phyloP scores from a whole-genome alignment of 2,888 invertebrate species.

The Plebejus melissa region DNA sequence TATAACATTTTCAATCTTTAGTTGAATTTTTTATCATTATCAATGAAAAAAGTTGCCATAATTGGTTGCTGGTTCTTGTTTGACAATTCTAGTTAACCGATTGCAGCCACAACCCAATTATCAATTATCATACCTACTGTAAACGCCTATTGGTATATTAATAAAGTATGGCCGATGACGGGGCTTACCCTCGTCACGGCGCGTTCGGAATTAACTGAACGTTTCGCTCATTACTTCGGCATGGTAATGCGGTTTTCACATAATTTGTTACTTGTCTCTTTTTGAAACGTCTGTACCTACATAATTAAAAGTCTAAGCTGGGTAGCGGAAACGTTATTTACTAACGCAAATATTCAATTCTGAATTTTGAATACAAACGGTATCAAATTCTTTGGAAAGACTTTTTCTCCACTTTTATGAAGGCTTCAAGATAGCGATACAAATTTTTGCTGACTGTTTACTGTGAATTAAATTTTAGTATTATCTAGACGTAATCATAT shows the following conservation, averaged over 20 bases:
- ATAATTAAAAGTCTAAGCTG: conserved; percentile 14
- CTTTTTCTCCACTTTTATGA: no score
- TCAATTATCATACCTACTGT: neutral
- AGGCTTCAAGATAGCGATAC: no score
- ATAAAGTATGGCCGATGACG: conserved; percentile 33
- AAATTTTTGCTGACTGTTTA: no score
- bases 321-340: neutral
- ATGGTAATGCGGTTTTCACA: conserved; percentile 28
- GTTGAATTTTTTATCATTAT: neutral
- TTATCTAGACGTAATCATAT: neutral
- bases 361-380: neutral
- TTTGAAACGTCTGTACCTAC: conserved; percentile 19
- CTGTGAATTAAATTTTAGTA: no score
- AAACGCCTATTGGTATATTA: conserved; percentile 20
- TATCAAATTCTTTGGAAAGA: no score
- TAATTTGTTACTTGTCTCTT: conserved; percentile 28
- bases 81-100: neutral
- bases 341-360: neutral
- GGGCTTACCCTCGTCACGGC: conserved; percentile 39
- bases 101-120: neutral
- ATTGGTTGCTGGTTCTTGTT: neutral
- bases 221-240: conserved; percentile 26
- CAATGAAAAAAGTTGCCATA: no score
- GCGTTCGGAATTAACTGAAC: conserved; percentile 36
- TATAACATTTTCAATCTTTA: neutral